A percentile compares a stretch with the other conserved stretches of the same genome.
Conservation (phyloP, 2,888 invertebrate species). For the Protophormia terraenovae region DNA sequence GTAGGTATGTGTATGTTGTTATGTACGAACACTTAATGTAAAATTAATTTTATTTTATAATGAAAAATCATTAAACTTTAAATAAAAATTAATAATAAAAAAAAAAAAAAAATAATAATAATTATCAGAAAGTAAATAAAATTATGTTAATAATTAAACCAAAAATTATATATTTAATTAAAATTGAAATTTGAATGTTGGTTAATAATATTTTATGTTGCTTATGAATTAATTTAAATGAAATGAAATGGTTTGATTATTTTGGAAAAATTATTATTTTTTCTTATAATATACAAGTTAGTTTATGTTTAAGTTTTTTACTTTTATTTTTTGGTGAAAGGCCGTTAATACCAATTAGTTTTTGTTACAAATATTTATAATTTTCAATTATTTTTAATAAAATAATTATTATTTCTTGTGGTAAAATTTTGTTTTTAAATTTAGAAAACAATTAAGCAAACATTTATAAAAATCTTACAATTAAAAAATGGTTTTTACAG, state of each 20-base stretch:
- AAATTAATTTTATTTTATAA: background rate
- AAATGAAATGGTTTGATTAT: background rate
- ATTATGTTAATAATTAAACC: background rate
- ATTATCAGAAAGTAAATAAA: background rate
- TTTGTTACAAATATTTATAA: constrained; percentile 61
- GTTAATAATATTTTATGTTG: no score
- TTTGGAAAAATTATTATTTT: constrained; percentile 21
- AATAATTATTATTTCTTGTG: background rate
- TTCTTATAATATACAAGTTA: constrained; percentile 8
- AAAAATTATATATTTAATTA: background rate
- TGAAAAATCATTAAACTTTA: background rate
- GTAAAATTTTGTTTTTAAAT: background rate
- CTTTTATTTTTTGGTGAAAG: constrained; percentile 73
- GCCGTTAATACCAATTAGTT: constrained; percentile 78
- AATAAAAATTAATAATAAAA: background rate
- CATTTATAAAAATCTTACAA: background rate
- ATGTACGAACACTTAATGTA: no score
- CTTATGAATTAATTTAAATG: background rate
- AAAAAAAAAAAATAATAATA: background rate
- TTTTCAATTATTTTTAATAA: constrained; percentile 34
- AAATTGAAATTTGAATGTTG: background rate
- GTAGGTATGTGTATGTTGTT: constrained; percentile 4
- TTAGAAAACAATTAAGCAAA: background rate
- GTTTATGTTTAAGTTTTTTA: background rate
- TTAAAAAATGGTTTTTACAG: background rate